These are phyloP conservation scores for Lindbergichthys nudifrons DNA, from an alignment of 2,797 vertebrate genomes.

Conservation along the genomic window DNA sequence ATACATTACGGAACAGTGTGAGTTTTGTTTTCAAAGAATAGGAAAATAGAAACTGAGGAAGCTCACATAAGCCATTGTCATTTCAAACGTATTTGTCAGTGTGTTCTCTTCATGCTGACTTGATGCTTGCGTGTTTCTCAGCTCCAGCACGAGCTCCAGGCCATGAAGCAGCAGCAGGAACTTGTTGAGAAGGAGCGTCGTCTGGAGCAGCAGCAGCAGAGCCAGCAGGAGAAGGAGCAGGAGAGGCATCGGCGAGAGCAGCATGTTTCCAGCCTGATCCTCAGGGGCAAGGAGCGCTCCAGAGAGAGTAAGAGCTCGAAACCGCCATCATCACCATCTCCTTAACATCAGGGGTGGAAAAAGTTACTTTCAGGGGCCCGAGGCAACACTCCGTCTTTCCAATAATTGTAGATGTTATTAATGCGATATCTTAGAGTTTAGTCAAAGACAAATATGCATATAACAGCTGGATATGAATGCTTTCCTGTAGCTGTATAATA, in stretches of 20 bases:
- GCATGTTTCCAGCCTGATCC: slow-evolving; percentile 89
- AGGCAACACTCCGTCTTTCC: slow-evolving; percentile 34
- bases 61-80: slow-evolving; percentile 33
- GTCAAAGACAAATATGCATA: slow-evolving; percentile 20
- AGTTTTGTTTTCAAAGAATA: slow-evolving; percentile 45
- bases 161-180: slow-evolving; percentile 98
- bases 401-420: slow-evolving; percentile 23
- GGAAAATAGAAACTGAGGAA: slow-evolving; percentile 42
- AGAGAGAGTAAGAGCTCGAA: slow-evolving; percentile 93
- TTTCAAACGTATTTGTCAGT: slow-evolving; percentile 42
- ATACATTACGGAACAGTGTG: slow-evolving; percentile 51
- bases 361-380: slow-evolving; percentile 11
- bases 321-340: slow-evolving; percentile 38
- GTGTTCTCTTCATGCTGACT: slow-evolving; percentile 49
- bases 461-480: slow-evolving; percentile 20
- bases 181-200: slow-evolving; percentile 96
- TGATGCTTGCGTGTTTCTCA: slow-evolving; percentile 71
- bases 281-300: slow-evolving; percentile 94
- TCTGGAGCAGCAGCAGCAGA: slow-evolving; percentile 93
- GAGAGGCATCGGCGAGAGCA: slow-evolving; percentile 94
- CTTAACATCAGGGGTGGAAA: slow-evolving; percentile 36
- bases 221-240: slow-evolving; percentile 96
- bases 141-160: slow-evolving; percentile 99
- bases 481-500: slow-evolving; percentile 11
- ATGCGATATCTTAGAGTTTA: slow-evolving; percentile 22